A percentile compares a stretch with the other conserved stretches of the same genome.
Evolutionary conservation across 2,113 vertebrate genomes (phyloP).

Genomic region (Ancistrus triradiatus): DNA sequence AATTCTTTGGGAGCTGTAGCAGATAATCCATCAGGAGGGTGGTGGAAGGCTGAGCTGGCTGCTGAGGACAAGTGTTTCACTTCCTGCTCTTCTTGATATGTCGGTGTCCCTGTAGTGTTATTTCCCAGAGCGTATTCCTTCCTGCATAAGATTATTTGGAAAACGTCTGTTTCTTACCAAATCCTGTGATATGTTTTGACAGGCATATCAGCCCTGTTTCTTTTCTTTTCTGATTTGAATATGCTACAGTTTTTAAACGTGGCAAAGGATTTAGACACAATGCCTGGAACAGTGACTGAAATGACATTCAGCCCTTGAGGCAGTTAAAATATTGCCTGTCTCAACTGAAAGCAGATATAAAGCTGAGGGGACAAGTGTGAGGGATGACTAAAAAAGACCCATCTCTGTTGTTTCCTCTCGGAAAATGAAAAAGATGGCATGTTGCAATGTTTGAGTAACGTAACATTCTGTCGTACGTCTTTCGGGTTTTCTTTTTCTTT

Average conservation of each 20-base stretch:
- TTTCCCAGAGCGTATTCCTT: background rate
- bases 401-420: too few species aligned
- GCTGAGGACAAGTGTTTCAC: slow-evolving; percentile 13
- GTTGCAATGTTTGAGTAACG: too few species aligned
- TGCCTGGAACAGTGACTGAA: background rate
- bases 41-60: slow-evolving; percentile 3
- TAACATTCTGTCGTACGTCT: too few species aligned
- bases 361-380: background rate
- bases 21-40: slow-evolving; percentile 49
- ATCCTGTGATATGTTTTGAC: background rate
- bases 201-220: too few species aligned
- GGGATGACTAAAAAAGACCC: too few species aligned
- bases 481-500: background rate
- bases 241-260: too few species aligned
- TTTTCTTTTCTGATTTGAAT: too few species aligned
- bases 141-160: slow-evolving; percentile 2
- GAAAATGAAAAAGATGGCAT: too few species aligned
- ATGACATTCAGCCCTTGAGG: background rate
- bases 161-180: background rate
- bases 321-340: background rate
- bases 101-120: background rate
- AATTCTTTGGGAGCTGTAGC: slow-evolving; percentile 48
- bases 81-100: slow-evolving; percentile 9
- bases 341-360: slow-evolving; percentile 1
- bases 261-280: too few species aligned